Base-by-base conservation (phyloP, 2,113 vertebrate genomes). In the Oreochromis niloticus region DNA sequence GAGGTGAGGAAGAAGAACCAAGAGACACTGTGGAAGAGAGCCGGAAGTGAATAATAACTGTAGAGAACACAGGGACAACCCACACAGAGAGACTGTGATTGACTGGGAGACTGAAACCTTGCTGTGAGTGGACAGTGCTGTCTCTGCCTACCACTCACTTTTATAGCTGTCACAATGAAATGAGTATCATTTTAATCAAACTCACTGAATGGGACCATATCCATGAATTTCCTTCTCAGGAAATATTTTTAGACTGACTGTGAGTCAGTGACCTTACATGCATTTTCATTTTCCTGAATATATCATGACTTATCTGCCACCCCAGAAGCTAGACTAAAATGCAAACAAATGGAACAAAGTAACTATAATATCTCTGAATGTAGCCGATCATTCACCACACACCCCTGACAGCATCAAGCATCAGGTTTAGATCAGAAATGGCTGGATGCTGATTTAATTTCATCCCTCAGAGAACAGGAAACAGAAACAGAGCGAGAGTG, bases 371-470 rank as follows among this genome's bases (percentile, higher is more conserved):
- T 9, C 13, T 48, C 14, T 48, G 3, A 17, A 16, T 30, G 41
- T 30, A 83, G 7, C 78, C n/a, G 66, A 9, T 88, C 32, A 16
- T 59, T 24, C 22, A 41, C 63, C 63, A 68, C 36, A 43, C 19
- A 2, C 66, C 71, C 71, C 71, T 19, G 14, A 59, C 4, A 68
- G 83, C 17, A 3, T 46, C 27, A 13, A 24, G 10, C 86, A 75
- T 68, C 12, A 55, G 52, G 22, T 30, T 84, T 24, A 32, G n/a
- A 22, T 19, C 6, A 80, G 32, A 88, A 50, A 57, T 16, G 56
- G 30, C 32, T 78, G 82, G 87, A 34, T 24, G 79, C 66, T 91
- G 80, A 92, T 92, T 55, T 36, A 88, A 85, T 92, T 89, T 91
- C 4, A 75, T 54, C 79, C 68, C 3, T 88, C 87, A 85, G 43